These are phyloP conservation scores for Apostichopus japonicus DNA, from an alignment of 35 echinoderm and acorn worm genomes.

Conservation along the genomic window DNA sequence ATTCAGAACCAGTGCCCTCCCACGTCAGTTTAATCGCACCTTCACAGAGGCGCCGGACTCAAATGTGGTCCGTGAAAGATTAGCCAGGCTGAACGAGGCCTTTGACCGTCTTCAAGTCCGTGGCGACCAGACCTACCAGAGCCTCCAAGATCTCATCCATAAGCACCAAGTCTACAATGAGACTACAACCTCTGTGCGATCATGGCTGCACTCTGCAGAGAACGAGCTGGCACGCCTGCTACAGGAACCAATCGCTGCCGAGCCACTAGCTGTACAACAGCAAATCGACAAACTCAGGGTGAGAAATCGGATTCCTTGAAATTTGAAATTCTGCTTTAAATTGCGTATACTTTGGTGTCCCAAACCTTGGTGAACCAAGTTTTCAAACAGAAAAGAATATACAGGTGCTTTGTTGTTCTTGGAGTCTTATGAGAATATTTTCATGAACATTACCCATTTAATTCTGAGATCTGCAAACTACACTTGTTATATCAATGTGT, in stretches of 20 bases:
- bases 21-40: conserved; percentile 90
- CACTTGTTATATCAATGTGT: no score
- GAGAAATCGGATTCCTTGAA: background rate
- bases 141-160: conserved; percentile 66
- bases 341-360: no score
- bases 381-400: no score
- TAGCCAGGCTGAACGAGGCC: conserved; percentile 70
- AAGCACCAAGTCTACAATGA: conserved; percentile 90
- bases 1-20: conserved; percentile 80
- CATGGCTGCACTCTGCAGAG: conserved; percentile 82
- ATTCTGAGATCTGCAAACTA: no score
- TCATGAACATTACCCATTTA: no score
- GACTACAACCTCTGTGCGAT: conserved; percentile 53
- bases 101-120: conserved; percentile 70
- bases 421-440: no score
- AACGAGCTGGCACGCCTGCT: conserved; percentile 72
- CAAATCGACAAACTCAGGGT: conserved; percentile 96
- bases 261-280: conserved; percentile 79
- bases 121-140: conserved; percentile 72
- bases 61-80: conserved; percentile 70
- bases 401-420: no score
- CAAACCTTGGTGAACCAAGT: no score
- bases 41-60: conserved; percentile 90
- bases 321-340: background rate
- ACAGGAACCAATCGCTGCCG: conserved; percentile 85